phyloP scores from a whole-genome alignment of 2,888 invertebrate species.

The Plebejus melissa region DNA sequence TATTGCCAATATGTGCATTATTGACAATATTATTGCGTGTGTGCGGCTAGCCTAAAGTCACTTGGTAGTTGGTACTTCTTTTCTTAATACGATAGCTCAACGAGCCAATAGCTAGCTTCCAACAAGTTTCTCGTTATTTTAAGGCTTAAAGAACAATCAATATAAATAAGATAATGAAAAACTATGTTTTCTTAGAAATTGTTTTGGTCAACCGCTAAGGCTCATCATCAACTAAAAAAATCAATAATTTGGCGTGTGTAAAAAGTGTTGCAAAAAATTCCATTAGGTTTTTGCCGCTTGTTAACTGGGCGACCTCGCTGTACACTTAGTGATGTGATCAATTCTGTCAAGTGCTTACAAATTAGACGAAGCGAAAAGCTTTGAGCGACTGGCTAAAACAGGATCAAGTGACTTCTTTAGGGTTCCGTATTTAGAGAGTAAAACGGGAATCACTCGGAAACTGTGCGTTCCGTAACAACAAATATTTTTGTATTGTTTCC shows the following conservation, averaged over 20 bases:
- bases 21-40: no score
- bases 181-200: background rate
- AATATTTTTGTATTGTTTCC: no score
- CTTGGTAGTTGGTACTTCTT: no score
- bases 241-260: conserved; percentile 16
- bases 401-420: background rate
- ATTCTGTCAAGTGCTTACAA: conserved; percentile 8
- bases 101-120: no score
- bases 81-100: no score
- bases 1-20: no score
- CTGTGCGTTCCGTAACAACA: background rate
- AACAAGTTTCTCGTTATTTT: no score
- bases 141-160: background rate
- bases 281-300: conserved; percentile 15
- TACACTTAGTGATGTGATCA: background rate
- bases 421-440: background rate
- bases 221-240: background rate
- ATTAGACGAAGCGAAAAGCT: background rate
- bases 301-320: conserved; percentile 15
- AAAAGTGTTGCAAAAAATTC: conserved; percentile 16
- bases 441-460: background rate
- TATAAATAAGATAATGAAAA: background rate
- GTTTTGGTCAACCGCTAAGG: background rate
- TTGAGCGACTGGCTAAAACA: background rate
- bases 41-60: no score